A percentile compares a stretch with the other conserved stretches of the same genome.
These are phyloP conservation scores for Gymnocypris eckloni DNA, from an alignment of 2,797 vertebrate species.

Conservation along the genomic window DNA sequence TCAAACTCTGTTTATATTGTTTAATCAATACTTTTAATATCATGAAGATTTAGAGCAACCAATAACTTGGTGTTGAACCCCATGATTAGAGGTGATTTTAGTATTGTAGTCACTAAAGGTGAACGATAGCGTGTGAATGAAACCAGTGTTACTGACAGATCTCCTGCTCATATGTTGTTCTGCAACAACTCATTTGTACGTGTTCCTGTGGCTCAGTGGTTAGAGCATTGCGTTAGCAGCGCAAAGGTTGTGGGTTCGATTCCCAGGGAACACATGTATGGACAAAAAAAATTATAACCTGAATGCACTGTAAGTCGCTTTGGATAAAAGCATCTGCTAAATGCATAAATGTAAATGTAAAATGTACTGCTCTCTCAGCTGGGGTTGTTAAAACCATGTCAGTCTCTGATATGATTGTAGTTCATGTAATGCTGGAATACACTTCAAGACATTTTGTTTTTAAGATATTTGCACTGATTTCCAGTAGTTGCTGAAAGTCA, in stretches of 20 bases:
- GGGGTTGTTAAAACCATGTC: slow-evolving; percentile 28
- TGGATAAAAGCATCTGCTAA: too few relatives aligned
- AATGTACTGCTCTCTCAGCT: slow-evolving; percentile 2
- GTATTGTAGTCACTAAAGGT: background rate
- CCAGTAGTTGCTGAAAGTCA: background rate
- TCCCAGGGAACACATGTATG: too few relatives aligned
- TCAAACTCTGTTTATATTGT: background rate
- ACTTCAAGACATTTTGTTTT: background rate
- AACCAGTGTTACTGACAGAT: slow-evolving; percentile 26
- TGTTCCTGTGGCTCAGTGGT: too few relatives aligned
- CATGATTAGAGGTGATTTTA: background rate
- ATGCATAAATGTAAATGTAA: too few relatives aligned
- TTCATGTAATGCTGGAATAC: slow-evolving; percentile 29
- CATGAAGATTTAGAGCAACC: background rate
- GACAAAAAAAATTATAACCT: too few relatives aligned
- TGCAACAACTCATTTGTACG: slow-evolving; percentile 35
- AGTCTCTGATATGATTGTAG: slow-evolving; percentile 12
- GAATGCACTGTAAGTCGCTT: too few relatives aligned
- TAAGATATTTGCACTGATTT: background rate
- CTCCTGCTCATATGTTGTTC: slow-evolving; percentile 15
- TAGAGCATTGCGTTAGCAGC: too few relatives aligned
- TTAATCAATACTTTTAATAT: background rate
- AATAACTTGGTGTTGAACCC: background rate
- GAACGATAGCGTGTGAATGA: background rate
- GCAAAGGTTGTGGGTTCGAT: too few relatives aligned